Evolutionary conservation across 2,113 vertebrate genomes (phyloP), one percentile per base, ranked within the genome.

Genomic region (Gopherus flavomarginatus): DNA sequence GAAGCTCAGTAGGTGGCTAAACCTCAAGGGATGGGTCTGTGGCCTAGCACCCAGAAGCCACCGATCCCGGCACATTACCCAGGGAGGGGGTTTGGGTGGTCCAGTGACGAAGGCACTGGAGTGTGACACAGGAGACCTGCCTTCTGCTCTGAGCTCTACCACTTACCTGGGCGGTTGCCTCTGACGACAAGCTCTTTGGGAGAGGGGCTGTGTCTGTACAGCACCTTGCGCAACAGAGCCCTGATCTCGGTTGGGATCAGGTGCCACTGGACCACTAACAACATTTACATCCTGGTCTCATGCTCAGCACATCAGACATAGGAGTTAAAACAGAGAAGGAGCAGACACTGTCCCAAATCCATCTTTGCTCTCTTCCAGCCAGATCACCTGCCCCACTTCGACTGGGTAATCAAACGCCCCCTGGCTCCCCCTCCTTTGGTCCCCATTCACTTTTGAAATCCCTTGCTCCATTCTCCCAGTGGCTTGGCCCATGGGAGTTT

Each of bases 1-100:
- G 87, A 3, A 6, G 50, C 84, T 54, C 0, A 0, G 62, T 77
- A 9, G 7, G 5, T 5, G 3, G 4, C 35, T 8, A 38, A n/a
- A 90, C 42, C 56, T 78, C 49, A 31, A 8, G 6, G 56, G 10
- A 47, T 54, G 13, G 77, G 79, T 21, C 22, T 22, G 13, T 13
- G 69, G 13, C 6, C 29, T 22, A 0, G 59, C 59, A 62, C 8
- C 65, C 16, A 38, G 14, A 31, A 62, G 31, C 29, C 59, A 31
- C 31, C 1, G 9, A 72, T 72, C 65, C 65, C 10, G 35, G 65
- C 65, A 38, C 5, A 12, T 21, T 17, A 19, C 16, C 3, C n/a
- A 17, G 31, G 8, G n/a, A 4, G 35, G 65, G 19, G 16, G 19
- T 9, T n/a, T 8, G 65, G 65, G 65, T 69, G n/a, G 35, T n/a